Percentiles rank a stretch among this genome's conserved stretches.
Conservation (phyloP, 2,113 vertebrate species). For the Megaceryle torquata region DNA sequence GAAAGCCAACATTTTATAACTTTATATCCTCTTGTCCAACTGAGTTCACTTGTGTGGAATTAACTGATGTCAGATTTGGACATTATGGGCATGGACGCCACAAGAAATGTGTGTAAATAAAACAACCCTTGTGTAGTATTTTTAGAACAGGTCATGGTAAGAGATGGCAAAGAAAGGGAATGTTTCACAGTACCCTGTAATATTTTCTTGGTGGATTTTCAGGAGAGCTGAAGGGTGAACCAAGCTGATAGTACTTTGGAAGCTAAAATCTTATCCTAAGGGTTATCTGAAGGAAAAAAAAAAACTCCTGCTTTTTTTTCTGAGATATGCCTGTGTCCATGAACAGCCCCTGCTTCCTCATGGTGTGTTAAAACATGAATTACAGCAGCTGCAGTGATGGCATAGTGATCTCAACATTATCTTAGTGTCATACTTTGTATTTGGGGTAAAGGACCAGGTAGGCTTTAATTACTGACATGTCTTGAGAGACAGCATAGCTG, state of each 20-base stretch:
- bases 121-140: not conserved
- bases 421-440: not conserved
- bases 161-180: not conserved
- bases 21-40: conserved; percentile 13
- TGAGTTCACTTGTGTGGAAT: conserved; percentile 37
- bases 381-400: not conserved
- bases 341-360: not conserved
- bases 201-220: not conserved
- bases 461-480: not conserved
- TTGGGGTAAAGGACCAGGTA: not conserved
- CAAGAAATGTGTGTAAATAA: not conserved
- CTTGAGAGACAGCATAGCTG: not conserved
- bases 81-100: not conserved
- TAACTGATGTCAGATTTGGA: conserved; percentile 24
- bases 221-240: not conserved
- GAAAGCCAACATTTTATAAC: conserved; percentile 32
- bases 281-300: not conserved
- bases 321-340: not conserved
- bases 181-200: not conserved
- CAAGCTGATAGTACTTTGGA: not conserved
- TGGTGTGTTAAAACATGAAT: not conserved
- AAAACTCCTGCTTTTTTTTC: not conserved
- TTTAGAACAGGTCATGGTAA: not conserved
- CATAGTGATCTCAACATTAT: not conserved
- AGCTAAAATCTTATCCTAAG: not conserved